Base-by-base conservation (phyloP, 2,113 vertebrate species). In the Geothlypis trichas region DNA sequence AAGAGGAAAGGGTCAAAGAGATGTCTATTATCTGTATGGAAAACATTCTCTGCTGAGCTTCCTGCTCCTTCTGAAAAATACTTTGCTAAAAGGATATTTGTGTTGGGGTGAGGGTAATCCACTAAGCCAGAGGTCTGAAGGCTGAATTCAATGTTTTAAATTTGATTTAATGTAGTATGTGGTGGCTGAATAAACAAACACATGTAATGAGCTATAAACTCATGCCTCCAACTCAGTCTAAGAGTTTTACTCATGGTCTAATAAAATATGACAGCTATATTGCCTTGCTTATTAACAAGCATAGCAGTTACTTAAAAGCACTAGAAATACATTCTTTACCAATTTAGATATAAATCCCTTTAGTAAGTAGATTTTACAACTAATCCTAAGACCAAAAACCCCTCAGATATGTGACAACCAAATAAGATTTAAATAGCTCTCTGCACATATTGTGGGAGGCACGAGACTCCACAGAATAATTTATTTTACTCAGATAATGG, bases 241-340 rank as follows among this genome's bases (percentile, higher is more conserved):
- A 77, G 59, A 52, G 52, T 46, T 73, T 39, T 71, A 82, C n/a
- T 84, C 59, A 77, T 0, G 0, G 39, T 84, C 44, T 83, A 93
- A 92, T 81, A 88, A 87, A 95, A 81, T 67, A 54, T n/a, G 90
- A 93, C 78, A 88, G 76, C 44, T 84, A 66, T 63, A 90, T 69
- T 93, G 51, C 51, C 77, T 84, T 87, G 59, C 82, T 82, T 90
- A 63, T 90, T 93, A 95, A 52, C 42, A 81, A 77, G 42, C 33
- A 67, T 0, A 76, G 61, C 44, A 84, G 33, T 35, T 82, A 86
- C 21, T 15, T 10, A 35, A 83, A 87, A 86, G 17, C 73, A 80
- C 51, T 93, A 69, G 35, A 84, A 92, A 84, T 57, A 71, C 11
- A 74, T 62, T 94, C 66, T 87, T 95, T 87, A 73, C 24, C 66